Conservation (phyloP, 2,888 invertebrate species). For the Phaedon cochleariae region DNA sequence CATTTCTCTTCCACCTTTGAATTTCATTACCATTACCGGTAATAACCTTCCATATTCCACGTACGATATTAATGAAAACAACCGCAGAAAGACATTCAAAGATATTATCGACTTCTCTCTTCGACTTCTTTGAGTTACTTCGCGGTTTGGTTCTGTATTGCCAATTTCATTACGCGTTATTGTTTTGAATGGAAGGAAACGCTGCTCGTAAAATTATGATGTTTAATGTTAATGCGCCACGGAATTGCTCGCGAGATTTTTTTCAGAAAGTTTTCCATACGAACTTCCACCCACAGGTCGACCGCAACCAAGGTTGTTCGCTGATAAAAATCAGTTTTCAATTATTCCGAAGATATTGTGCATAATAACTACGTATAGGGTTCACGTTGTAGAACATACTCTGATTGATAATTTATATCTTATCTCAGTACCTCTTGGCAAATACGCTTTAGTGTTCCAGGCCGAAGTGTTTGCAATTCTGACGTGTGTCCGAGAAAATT, state of each 20-base stretch:
- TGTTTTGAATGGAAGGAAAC: constrained; percentile 1
- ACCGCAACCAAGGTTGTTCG: neutral
- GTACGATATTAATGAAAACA: neutral
- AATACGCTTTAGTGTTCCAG: no score
- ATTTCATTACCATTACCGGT: neutral
- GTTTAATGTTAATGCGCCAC: neutral
- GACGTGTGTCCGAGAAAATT: no score
- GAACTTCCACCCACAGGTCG: neutral
- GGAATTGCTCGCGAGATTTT: neutral
- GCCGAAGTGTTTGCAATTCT: no score
- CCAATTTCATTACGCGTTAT: constrained; percentile 1
- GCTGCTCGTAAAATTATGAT: neutral
- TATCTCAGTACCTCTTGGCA: no score
- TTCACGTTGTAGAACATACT: neutral
- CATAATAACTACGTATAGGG: neutral
- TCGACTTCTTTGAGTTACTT: neutral
- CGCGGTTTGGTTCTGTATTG: neutral
- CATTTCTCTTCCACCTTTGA: neutral
- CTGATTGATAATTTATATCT: neutral
- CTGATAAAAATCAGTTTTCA: neutral
- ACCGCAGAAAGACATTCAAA: neutral
- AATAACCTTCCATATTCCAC: neutral
- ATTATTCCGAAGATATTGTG: neutral
- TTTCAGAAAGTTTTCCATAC: constrained; percentile 1
- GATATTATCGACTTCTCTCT: neutral